Evolutionary conservation across 2,888 invertebrate genomes (phyloP), one percentile per base, ranked within the genome.

Genomic region (Phymatocera aterrima): DNA sequence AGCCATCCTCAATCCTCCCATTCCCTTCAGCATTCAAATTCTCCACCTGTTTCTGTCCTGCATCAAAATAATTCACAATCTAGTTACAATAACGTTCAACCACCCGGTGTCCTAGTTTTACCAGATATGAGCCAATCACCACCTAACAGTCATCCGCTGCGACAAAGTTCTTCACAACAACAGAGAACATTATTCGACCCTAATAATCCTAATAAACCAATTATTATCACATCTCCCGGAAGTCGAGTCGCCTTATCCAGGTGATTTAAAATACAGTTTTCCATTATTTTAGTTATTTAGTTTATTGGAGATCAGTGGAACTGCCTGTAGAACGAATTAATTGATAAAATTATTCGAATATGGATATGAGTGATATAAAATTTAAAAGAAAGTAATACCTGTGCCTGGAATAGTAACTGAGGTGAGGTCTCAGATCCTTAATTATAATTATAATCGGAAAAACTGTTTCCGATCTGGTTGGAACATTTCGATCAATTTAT

Each of bases 191-290:
- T 94, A 5, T 94, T 92, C 83, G 93, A 94, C 89, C 94, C 93
- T 1, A 93, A 93, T 83, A 94, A 94, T 89, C 94, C 94, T 0
- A 93, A 93, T 79, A 95, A 94, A 91, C 95, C 95, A 24, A 96
- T 96, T 81, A 93, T 95, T 83, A 93, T 95, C 79, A 94, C 93
- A 84, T 91, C 92, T 34, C 88, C 91, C 8, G 91, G 91, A 79
- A 90, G 88, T 78, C 88, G 92, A 84, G 88, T 89, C 21, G 86
- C 88, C 65, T 54, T 84, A 34, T 86, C 81, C 15, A 88, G 88
- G 89, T 88, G 82, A 81, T 18, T n/a, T 18, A 12, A 6, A n/a
- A 15, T 54, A 28, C 2, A 21, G 28, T 46, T 24, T n/a, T 46
- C 2, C 24, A 12, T 1, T 10, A 51, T 51, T 51, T 6, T 51